Conservation (phyloP, 1,140 invertebrate species). For the Phenacoccus solenopsis region DNA sequence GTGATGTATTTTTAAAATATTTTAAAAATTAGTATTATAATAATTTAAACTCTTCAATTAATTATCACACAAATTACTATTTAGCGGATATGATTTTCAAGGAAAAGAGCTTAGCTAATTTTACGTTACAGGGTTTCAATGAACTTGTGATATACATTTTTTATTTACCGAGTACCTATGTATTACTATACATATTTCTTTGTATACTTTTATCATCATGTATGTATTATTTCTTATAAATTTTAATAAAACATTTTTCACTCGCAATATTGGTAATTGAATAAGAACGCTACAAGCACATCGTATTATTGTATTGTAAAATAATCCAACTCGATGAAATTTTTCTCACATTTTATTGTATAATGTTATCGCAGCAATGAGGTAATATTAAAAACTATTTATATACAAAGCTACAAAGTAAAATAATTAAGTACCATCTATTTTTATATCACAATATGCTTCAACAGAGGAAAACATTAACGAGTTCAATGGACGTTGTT, state of each 20-base stretch:
- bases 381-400: not conserved
- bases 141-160: not conserved
- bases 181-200: no score
- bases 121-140: not conserved
- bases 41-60: not conserved
- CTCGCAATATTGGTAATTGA: no score
- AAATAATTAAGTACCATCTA: slow-evolving; percentile 13
- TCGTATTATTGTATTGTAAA: no score
- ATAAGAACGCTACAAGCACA: no score
- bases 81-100: no score
- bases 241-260: no score
- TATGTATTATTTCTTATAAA: no score
- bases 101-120: no score
- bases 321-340: no score
- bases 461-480: slow-evolving; percentile 3
- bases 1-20: not conserved
- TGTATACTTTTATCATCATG: no score
- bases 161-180: not conserved
- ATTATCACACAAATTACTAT: no score
- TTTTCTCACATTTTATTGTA: not conserved
- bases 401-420: not conserved
- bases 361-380: no score
- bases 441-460: slow-evolving; percentile 11
- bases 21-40: not conserved
- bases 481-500: not conserved